Conservation (phyloP, 2,113 vertebrate genomes). For the Cinclus cinclus region DNA sequence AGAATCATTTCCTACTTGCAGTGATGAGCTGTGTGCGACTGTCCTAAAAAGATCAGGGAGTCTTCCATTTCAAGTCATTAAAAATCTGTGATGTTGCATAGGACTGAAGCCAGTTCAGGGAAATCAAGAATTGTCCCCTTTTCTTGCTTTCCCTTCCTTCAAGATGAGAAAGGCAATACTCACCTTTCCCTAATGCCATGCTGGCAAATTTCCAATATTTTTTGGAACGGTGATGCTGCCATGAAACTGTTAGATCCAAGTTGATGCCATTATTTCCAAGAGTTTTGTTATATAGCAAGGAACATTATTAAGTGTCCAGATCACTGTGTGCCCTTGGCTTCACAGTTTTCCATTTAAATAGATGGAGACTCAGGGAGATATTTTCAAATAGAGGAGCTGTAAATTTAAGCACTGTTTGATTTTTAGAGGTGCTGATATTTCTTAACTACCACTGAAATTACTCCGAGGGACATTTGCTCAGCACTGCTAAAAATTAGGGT, state of each 20-base stretch:
- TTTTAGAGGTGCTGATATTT: constrained; percentile 15
- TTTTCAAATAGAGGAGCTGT: not conserved
- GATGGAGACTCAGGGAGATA: not conserved
- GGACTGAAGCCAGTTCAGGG: not conserved
- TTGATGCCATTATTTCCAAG: not conserved
- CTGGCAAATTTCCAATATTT: not conserved
- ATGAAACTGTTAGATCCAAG: not conserved
- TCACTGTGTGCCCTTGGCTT: not conserved
- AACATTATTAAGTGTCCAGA: constrained; percentile 28
- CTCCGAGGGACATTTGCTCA: not conserved
- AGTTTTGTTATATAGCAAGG: not conserved
- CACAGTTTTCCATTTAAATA: not conserved
- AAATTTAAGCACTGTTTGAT: constrained; percentile 11
- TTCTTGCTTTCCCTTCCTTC: not conserved
- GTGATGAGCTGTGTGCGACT: accelerated
- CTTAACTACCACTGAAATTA: not conserved
- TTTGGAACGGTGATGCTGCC: not conserved
- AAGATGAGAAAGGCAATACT: not conserved
- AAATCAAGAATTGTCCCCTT: not conserved
- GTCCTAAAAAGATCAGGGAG: not conserved
- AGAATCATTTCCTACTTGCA: not conserved
- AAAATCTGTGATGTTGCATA: not conserved
- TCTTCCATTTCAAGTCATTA: not conserved
- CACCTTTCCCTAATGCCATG: not conserved
- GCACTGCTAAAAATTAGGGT: not conserved